Percentiles rank a stretch among this genome's conserved stretches.
These are phyloP conservation scores for Scarus forsteni DNA, from an alignment of 2,797 vertebrate genomes.

Conservation along the genomic window DNA sequence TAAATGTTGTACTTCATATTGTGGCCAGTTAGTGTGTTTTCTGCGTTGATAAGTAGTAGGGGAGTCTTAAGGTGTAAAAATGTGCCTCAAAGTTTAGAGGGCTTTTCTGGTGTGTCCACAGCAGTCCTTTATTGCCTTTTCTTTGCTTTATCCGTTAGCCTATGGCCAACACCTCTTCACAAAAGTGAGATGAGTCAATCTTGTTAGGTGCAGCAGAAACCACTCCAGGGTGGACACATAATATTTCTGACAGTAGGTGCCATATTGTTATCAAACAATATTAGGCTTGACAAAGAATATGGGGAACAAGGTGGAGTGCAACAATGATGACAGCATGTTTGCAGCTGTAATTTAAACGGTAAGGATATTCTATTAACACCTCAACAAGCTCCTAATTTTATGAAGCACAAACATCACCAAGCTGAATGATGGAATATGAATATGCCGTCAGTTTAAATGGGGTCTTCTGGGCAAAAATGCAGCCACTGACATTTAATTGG, in stretches of 20 bases:
- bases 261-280: slow-evolving; percentile 71
- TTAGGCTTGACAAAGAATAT: slow-evolving; percentile 62
- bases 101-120: slow-evolving; percentile 9
- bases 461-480: slow-evolving; percentile 53
- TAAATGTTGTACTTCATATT: neutral
- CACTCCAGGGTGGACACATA: slow-evolving; percentile 60
- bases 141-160: slow-evolving; percentile 54
- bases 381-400: slow-evolving; percentile 73
- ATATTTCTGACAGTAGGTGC: slow-evolving; percentile 48
- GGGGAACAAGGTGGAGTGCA: slow-evolving; percentile 53
- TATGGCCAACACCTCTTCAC: slow-evolving; percentile 48
- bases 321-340: slow-evolving; percentile 59
- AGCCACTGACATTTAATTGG: slow-evolving; percentile 75
- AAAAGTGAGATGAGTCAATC: slow-evolving; percentile 63
- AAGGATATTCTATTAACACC: slow-evolving; percentile 71
- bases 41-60: too few species aligned
- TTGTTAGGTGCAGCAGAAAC: slow-evolving; percentile 58
- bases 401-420: slow-evolving; percentile 63
- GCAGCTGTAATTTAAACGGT: slow-evolving; percentile 70
- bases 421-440: slow-evolving; percentile 67
- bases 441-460: slow-evolving; percentile 66
- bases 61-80: slow-evolving; percentile 14
- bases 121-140: slow-evolving; percentile 36
- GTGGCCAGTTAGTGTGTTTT: neutral
- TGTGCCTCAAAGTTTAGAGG: slow-evolving; percentile 24